These are phyloP conservation scores for Meriones unguiculatus DNA, from an alignment of 2,113 vertebrate genomes.

Conservation along the genomic window DNA sequence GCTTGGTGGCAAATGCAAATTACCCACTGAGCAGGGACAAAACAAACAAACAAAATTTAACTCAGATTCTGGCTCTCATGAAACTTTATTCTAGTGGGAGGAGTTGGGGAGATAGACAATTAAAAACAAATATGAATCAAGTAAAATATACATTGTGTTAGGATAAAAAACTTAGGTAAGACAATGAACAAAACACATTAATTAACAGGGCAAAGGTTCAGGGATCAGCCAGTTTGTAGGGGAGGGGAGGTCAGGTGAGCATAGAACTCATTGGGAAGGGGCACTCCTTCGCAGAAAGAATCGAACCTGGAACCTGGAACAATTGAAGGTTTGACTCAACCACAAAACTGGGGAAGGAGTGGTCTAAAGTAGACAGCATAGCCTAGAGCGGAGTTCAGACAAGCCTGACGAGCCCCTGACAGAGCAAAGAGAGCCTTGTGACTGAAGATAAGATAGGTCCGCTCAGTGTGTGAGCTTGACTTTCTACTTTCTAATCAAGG, in stretches of 20 bases:
- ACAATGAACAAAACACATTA: background rate
- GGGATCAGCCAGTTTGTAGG: background rate
- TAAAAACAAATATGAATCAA: conserved; percentile 24
- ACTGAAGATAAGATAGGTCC: background rate
- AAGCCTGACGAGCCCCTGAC: background rate
- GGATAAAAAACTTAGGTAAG: background rate
- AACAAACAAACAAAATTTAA: background rate
- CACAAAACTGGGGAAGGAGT: background rate
- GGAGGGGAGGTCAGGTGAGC: background rate
- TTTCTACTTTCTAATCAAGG: conserved; percentile 25
- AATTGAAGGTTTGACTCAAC: conserved; percentile 17
- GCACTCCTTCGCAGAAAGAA: background rate
- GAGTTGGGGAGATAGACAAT: background rate
- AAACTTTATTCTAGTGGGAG: conserved; percentile 38
- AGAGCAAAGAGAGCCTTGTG: background rate
- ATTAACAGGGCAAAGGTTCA: background rate
- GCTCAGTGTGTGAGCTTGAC: background rate
- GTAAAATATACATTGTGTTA: background rate
- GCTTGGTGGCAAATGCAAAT: background rate
- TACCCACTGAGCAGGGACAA: background rate
- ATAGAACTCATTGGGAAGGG: background rate
- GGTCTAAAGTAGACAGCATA: background rate
- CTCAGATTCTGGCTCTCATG: background rate
- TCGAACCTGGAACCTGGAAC: background rate
- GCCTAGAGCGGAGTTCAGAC: background rate